A percentile compares a stretch with the other conserved stretches of the same genome.
phyloP scores from a whole-genome alignment of 2,888 invertebrate genomes.

The Poecilus cupreus region DNA sequence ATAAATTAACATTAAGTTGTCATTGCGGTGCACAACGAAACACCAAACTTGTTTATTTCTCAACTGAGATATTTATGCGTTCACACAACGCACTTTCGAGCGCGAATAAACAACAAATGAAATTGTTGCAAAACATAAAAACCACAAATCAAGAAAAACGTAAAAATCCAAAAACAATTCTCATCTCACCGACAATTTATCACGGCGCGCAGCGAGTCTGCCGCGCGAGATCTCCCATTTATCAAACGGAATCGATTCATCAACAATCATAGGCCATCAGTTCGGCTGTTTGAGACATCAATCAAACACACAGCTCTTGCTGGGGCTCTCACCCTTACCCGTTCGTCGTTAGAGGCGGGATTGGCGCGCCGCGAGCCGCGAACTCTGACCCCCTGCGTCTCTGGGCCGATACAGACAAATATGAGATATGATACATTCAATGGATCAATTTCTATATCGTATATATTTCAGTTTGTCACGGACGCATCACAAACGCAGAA shows the following conservation, averaged over 20 bases:
- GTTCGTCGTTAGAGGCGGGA: background rate
- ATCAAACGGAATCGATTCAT: constrained; percentile 71
- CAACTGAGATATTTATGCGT: constrained; percentile 8
- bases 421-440: constrained; percentile 48
- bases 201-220: constrained; percentile 61
- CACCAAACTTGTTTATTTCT: background rate
- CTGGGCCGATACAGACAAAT: constrained; percentile 46
- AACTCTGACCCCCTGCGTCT: constrained; percentile 40
- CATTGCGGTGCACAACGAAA: constrained; percentile 12
- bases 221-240: constrained; percentile 70
- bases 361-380: background rate
- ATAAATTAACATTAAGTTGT: constrained; percentile 38
- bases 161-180: constrained; percentile 56
- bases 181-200: constrained; percentile 49
- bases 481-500: constrained; percentile 36
- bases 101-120: constrained; percentile 12
- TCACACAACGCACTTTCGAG: constrained; percentile 6
- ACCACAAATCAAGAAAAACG: constrained; percentile 30
- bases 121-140: constrained; percentile 37
- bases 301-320: constrained; percentile 63
- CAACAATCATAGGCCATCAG: constrained; percentile 70
- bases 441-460: constrained; percentile 54
- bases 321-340: background rate
- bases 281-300: constrained; percentile 69
- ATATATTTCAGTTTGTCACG: constrained; percentile 55